Evolutionary conservation across 1,140 invertebrate species (phyloP).

Genomic region (Heterodera schachtii): DNA sequence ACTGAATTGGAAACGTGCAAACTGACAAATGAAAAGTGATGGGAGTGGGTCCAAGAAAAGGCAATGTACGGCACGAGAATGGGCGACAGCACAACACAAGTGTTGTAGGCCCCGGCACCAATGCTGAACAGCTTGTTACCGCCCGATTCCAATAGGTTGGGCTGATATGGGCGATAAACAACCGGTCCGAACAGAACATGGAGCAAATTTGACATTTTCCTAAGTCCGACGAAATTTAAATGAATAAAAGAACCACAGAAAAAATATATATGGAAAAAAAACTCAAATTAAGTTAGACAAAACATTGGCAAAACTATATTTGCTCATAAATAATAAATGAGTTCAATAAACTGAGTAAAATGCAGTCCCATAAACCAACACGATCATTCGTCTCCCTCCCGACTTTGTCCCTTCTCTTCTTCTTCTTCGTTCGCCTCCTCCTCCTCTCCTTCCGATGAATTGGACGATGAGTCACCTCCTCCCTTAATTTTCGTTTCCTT

Average conservation of each 20-base stretch:
- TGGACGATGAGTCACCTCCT: too few relatives aligned
- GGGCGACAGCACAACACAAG: constrained; percentile 23
- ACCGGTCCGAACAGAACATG: constrained; percentile 24
- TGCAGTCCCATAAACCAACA: too few relatives aligned
- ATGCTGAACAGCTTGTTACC: constrained; percentile 21
- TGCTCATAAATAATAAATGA: too few relatives aligned
- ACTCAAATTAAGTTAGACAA: background rate
- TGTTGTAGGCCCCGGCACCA: constrained; percentile 8
- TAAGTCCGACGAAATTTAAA: too few relatives aligned
- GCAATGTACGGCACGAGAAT: constrained; percentile 33
- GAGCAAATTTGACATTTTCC: constrained; percentile 11
- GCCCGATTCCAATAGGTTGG: constrained; percentile 32
- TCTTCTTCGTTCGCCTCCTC: background rate
- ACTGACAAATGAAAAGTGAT: background rate
- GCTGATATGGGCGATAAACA: constrained; percentile 27
- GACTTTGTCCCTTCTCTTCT: background rate
- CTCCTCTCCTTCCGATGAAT: background rate
- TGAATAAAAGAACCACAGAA: too few relatives aligned
- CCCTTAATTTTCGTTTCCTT: too few relatives aligned
- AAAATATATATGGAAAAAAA: too few relatives aligned
- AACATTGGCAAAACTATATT: background rate
- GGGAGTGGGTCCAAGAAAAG: background rate
- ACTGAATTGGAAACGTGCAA: background rate
- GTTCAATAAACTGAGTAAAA: too few relatives aligned
- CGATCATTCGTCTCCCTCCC: too few relatives aligned